Base-by-base conservation (phyloP, 2,888 invertebrate genomes). In the Drepanosiphum platanoidis region DNA sequence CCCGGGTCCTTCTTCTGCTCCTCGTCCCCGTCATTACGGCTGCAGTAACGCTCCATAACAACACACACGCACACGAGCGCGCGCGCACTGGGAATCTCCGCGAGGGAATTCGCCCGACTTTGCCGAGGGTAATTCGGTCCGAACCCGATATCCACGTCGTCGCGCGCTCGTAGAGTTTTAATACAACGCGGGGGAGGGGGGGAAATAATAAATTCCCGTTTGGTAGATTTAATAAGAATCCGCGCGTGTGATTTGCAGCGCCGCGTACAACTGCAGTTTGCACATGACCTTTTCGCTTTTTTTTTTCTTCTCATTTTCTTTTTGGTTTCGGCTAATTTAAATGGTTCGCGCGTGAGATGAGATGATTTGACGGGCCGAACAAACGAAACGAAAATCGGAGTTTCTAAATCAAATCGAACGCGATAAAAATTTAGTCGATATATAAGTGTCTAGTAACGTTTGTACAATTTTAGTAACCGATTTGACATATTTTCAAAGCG, bases 71-170 rank as follows among this genome's bases (percentile, higher is more conserved):
- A n/a, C 61, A 22, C 61, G 61, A 2, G n/a, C 61, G 27, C 1
- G 52, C 61, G 8, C 22, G n/a, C 39, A 2, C 61, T 32, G 9
- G 66, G 74, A 34, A 83, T 66, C 61, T 34, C 42, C 34, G 18
- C 71, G 70, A 72, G 74, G 72, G 82, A 82, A 82, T 72, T 82
- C 61, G 8, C 42, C 18, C 39, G 8, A 1, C 27, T 18, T 30
- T 18, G n/a, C n/a, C 52, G 52, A 52, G 52, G 52, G 34, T 75
- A 46, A 80, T 80, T 80, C 68, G 80, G 80, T 68, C 80, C 80
- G 80, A 68, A 70, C 68, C 36, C 75, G 75, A 77, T 72, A 72
- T n/a, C 30, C 11, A 18, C 36, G 1, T 9, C 36, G 36, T 8
- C 8, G 13, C 3, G 30, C 18, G 11, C 13, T 5, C 22, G 5